Percentiles rank a stretch among this genome's conserved stretches.
Conservation (phyloP, 2,113 vertebrate genomes). For the Lethenteron camtschaticum region DNA sequence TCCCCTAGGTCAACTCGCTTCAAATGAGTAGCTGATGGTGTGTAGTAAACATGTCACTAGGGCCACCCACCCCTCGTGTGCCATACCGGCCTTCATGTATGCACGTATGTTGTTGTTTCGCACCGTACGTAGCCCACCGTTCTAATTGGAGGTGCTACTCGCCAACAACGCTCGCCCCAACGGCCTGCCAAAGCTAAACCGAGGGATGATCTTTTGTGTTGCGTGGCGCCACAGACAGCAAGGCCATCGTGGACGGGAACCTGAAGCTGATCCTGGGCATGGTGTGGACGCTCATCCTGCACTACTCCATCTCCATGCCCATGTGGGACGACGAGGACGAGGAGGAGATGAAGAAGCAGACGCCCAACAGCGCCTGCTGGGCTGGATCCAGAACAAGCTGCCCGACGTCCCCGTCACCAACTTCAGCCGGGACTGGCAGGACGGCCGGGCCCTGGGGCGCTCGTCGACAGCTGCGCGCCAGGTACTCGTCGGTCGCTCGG, state of each 20-base stretch:
- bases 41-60: too few relatives aligned
- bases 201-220: background rate
- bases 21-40: too few relatives aligned
- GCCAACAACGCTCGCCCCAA: too few relatives aligned
- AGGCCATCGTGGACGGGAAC: constrained; percentile 2
- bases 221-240: background rate
- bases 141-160: too few relatives aligned
- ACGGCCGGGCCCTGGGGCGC: constrained; percentile 1
- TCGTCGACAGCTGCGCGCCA: constrained; percentile 4
- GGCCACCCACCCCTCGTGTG: too few relatives aligned
- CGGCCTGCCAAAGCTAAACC: too few relatives aligned
- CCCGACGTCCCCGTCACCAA: constrained; percentile 4
- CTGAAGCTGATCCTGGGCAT: constrained; percentile 5
- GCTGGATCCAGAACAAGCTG: constrained; percentile 5
- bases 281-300: constrained; percentile 4
- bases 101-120: background rate
- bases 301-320: constrained; percentile 2
- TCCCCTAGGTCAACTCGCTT: too few relatives aligned
- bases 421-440: constrained; percentile 4
- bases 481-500: background rate
- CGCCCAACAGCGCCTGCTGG: constrained; percentile 3
- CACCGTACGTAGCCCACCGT: too few relatives aligned
- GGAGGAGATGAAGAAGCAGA: background rate
- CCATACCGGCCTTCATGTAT: too few relatives aligned
- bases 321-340: constrained; percentile 3